phyloP scores from a whole-genome alignment of 2,888 invertebrate genomes.

The Diploptera punctata region DNA sequence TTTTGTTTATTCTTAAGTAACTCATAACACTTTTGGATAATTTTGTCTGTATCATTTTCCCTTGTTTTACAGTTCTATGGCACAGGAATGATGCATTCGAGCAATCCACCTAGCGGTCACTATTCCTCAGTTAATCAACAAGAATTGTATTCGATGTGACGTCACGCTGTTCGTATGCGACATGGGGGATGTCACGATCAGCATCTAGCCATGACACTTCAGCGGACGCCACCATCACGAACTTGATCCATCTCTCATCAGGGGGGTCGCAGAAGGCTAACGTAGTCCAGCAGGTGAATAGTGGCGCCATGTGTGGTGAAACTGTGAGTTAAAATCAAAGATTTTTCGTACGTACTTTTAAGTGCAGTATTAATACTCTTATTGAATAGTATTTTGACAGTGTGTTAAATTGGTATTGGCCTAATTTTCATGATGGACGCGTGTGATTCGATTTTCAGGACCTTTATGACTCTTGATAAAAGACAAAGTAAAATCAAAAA shows the following conservation, averaged over 20 bases:
- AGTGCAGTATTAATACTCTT: too few species aligned
- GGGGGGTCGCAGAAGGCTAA: background rate
- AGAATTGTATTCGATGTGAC: conserved; percentile 73
- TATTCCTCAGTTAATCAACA: conserved; percentile 71
- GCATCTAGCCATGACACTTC: background rate
- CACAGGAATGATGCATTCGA: background rate
- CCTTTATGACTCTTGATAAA: too few species aligned
- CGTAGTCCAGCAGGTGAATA: too few species aligned
- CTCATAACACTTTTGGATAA: too few species aligned
- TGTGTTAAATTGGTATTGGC: too few species aligned
- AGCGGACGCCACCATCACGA: background rate
- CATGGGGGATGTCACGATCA: conserved; percentile 7
- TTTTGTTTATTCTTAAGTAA: too few species aligned
- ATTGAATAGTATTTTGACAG: too few species aligned
- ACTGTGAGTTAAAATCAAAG: background rate
- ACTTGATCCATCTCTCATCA: background rate
- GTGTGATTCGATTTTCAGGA: too few species aligned
- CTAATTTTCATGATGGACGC: too few species aligned
- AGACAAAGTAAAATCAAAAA: too few species aligned
- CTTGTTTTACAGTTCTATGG: conserved; percentile 2
- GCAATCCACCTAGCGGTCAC: background rate
- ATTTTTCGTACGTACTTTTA: too few species aligned
- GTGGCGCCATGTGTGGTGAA: background rate
- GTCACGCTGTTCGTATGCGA: conserved; percentile 61
- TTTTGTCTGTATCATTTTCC: too few species aligned